Evolutionary conservation across 2,797 vertebrate genomes (phyloP).

Genomic region (Karalla daura): DNA sequence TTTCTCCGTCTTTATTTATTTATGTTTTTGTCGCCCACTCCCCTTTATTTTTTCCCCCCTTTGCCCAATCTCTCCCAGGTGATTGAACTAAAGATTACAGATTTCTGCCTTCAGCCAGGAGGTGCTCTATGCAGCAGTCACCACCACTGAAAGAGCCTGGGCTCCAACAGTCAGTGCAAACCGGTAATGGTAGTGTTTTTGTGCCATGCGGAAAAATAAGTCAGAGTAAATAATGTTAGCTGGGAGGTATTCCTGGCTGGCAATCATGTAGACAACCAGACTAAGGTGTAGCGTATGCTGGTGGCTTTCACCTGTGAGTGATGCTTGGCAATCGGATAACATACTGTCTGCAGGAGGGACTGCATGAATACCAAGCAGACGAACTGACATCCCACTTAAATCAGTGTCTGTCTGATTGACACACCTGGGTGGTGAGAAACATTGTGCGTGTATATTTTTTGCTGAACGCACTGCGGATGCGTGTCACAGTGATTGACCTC

Average conservation of each 20-base stretch:
- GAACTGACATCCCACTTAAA: slow-evolving; percentile 60
- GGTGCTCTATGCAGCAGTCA: slow-evolving; percentile 45
- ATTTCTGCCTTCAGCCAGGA: slow-evolving; percentile 61
- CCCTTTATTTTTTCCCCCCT: slow-evolving; percentile 12
- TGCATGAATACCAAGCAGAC: slow-evolving; percentile 60
- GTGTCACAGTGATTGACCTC: slow-evolving; percentile 46
- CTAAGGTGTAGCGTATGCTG: slow-evolving; percentile 9
- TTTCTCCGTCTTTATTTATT: slow-evolving; percentile 37
- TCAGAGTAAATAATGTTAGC: slow-evolving; percentile 9
- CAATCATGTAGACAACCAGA: slow-evolving; percentile 27
- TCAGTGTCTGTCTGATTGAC: slow-evolving; percentile 58
- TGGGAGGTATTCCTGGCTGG: not conserved
- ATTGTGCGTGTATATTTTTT: slow-evolving; percentile 16
- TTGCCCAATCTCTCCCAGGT: slow-evolving; percentile 50
- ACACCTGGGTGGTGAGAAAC: slow-evolving; percentile 24
- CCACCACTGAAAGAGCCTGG: slow-evolving; percentile 19
- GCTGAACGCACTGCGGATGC: slow-evolving; percentile 11
- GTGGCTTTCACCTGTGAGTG: slow-evolving; percentile 38
- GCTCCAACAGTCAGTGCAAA: slow-evolving; percentile 20
- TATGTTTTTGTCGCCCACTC: slow-evolving; percentile 21
- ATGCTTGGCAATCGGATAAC: slow-evolving; percentile 50
- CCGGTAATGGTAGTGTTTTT: slow-evolving; percentile 18
- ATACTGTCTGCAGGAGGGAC: slow-evolving; percentile 25
- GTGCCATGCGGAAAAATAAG: slow-evolving; percentile 6
- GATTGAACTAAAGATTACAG: slow-evolving; percentile 73